A percentile compares a stretch with the other conserved stretches of the same genome.
Conservation (phyloP, 2,113 vertebrate species). For the Microtus montanus region DNA sequence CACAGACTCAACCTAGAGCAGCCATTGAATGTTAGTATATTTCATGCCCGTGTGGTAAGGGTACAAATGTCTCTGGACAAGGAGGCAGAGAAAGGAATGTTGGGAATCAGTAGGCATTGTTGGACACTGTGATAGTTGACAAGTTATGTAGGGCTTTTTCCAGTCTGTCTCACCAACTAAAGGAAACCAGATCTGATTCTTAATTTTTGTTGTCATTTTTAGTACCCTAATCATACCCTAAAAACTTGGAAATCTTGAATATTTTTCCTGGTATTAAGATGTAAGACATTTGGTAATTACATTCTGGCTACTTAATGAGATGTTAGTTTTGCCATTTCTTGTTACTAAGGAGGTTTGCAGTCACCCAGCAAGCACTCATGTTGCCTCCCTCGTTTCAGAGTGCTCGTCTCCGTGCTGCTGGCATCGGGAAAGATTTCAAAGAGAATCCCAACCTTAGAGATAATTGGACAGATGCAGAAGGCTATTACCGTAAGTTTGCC, state of each 20-base stretch:
- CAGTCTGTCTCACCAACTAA: too few relatives aligned
- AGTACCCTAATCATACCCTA: not conserved
- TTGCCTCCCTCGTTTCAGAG: slow-evolving; percentile 87
- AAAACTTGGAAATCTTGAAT: not conserved
- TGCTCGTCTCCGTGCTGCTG: slow-evolving; percentile 95
- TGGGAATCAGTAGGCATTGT: not conserved
- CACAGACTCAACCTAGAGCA: not conserved
- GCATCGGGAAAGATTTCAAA: slow-evolving; percentile 98
- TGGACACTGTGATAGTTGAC: not conserved
- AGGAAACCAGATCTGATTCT: not conserved
- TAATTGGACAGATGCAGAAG: slow-evolving; percentile 99
- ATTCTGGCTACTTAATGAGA: not conserved
- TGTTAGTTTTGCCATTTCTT: not conserved
- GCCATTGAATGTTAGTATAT: not conserved
- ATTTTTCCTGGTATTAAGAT: not conserved
- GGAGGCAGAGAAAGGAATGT: not conserved
- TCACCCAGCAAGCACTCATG: not conserved
- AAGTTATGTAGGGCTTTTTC: not conserved
- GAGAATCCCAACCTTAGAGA: slow-evolving; percentile 99
- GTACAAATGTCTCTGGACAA: not conserved
- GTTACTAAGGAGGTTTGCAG: not conserved
- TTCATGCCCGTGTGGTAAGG: not conserved
- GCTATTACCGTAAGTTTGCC: slow-evolving; percentile 95
- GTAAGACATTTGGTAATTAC: not conserved
- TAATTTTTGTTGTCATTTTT: slow-evolving; percentile 21